phyloP scores from a whole-genome alignment of 2,113 vertebrate species.

The Cricetomys ansorgei region DNA sequence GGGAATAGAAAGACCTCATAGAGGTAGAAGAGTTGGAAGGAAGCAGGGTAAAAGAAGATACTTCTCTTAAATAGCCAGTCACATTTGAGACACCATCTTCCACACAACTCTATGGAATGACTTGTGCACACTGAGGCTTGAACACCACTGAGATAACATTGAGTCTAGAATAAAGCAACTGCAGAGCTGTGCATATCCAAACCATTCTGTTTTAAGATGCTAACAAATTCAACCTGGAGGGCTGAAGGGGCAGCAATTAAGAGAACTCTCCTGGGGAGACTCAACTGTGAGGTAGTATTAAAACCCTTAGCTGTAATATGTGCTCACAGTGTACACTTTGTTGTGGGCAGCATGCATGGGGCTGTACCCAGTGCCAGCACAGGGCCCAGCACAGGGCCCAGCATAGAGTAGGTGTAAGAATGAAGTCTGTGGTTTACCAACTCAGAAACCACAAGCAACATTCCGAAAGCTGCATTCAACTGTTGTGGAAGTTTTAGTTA shows the following conservation, averaged over 20 bases:
- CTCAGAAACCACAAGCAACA: not conserved
- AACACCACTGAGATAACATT: not conserved
- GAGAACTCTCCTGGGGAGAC: not conserved
- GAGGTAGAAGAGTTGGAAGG: not conserved
- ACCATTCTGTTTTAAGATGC: not conserved
- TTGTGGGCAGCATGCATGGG: not conserved
- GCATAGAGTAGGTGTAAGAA: not conserved
- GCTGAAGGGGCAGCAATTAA: not conserved
- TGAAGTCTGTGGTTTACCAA: not conserved
- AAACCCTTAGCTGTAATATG: not conserved
- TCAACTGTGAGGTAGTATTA: not conserved
- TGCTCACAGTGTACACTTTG: not conserved
- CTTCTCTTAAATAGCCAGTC: not conserved
- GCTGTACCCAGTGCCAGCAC: not conserved
- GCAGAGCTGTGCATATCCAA: not conserved
- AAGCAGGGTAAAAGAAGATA: not conserved
- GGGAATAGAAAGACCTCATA: not conserved
- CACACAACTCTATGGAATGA: not conserved
- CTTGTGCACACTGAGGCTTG: not conserved
- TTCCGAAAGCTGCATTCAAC: not conserved
- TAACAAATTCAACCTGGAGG: not conserved
- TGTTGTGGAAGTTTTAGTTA: too few relatives aligned
- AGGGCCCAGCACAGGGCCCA: not conserved
- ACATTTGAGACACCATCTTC: not conserved
- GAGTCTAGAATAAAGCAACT: not conserved